These are phyloP conservation scores for Coptotermes formosanus DNA, from an alignment of 1,140 invertebrate genomes.

Conservation along the genomic window DNA sequence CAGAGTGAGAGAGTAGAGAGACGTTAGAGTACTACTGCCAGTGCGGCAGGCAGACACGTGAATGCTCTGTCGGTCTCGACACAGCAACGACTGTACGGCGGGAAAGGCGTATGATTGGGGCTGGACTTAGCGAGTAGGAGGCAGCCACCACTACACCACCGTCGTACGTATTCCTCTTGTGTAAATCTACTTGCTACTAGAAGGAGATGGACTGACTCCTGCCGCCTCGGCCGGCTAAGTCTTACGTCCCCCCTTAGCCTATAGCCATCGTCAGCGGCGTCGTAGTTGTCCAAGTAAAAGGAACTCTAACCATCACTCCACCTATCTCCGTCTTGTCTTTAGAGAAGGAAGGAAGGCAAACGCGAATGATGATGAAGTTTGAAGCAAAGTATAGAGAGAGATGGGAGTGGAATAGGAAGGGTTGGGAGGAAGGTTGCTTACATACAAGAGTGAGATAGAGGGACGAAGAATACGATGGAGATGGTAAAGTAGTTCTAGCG, in stretches of 20 bases:
- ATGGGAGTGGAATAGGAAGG: background rate
- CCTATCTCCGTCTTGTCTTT: background rate
- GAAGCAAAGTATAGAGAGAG: background rate
- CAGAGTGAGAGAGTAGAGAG: background rate
- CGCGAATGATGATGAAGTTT: slow-evolving; percentile 12
- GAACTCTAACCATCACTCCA: background rate
- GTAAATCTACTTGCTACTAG: slow-evolving; percentile 12
- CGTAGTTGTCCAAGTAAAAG: slow-evolving; percentile 18
- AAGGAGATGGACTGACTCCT: slow-evolving; percentile 17
- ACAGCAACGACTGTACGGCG: background rate
- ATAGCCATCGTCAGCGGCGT: background rate
- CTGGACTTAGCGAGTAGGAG: background rate
- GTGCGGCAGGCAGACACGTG: background rate
- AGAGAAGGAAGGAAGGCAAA: slow-evolving; percentile 17
- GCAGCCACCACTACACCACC: background rate
- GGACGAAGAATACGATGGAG: background rate
- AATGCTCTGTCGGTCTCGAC: background rate
- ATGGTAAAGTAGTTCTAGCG: background rate
- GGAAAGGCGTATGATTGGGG: slow-evolving; percentile 11
- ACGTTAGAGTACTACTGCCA: too few relatives aligned
- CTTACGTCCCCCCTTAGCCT: background rate
- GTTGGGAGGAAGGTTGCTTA: background rate
- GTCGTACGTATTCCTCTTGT: slow-evolving; percentile 1
- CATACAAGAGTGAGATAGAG: background rate
- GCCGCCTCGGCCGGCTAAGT: background rate